A percentile compares a stretch with the other conserved stretches of the same genome.
These are phyloP conservation scores for Plumapathes pennacea DNA, from an alignment of 92 coral and sea anemone genomes.

Conservation along the genomic window DNA sequence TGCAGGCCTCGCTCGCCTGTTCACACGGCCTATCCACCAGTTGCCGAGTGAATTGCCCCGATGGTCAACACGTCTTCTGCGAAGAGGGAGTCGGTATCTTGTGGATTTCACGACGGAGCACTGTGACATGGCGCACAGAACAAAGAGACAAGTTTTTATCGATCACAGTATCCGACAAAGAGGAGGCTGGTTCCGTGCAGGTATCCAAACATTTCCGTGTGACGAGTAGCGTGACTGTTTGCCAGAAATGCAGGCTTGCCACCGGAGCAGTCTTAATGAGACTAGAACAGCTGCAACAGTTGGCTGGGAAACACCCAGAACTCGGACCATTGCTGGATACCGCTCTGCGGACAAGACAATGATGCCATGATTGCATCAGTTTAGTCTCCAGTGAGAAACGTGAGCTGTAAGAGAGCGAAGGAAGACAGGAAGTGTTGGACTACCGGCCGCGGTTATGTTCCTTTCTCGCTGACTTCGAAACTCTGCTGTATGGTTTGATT, in stretches of 20 bases:
- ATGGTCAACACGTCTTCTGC: slow-evolving; percentile 60
- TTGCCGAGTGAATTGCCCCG: no score
- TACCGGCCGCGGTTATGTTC: no score
- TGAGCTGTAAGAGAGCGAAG: no score
- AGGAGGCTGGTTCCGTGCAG: slow-evolving; percentile 29
- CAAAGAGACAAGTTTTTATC: slow-evolving; percentile 43
- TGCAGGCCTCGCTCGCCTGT: no score
- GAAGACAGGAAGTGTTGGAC: no score
- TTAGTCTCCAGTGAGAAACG: no score
- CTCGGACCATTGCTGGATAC: slow-evolving; percentile 52
- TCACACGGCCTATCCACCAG: no score
- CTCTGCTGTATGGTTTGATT: no score
- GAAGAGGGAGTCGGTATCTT: slow-evolving; percentile 73
- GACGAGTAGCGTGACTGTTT: slow-evolving; percentile 60
- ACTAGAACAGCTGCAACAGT: slow-evolving; percentile 44
- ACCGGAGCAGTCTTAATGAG: slow-evolving; percentile 72
- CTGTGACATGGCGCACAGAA: slow-evolving; percentile 50
- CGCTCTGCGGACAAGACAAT: no score
- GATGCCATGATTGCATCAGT: no score
- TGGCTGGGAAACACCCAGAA: slow-evolving; percentile 36
- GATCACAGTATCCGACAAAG: slow-evolving; percentile 45
- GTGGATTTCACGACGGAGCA: slow-evolving; percentile 54
- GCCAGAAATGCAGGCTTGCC: slow-evolving; percentile 69
- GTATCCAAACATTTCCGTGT: slow-evolving; percentile 24
- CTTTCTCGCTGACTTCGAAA: no score